Percentiles rank a stretch among this genome's conserved stretches.
Evolutionary conservation across 2,888 invertebrate species (phyloP).

Genomic region (Dorcus hopei): DNA sequence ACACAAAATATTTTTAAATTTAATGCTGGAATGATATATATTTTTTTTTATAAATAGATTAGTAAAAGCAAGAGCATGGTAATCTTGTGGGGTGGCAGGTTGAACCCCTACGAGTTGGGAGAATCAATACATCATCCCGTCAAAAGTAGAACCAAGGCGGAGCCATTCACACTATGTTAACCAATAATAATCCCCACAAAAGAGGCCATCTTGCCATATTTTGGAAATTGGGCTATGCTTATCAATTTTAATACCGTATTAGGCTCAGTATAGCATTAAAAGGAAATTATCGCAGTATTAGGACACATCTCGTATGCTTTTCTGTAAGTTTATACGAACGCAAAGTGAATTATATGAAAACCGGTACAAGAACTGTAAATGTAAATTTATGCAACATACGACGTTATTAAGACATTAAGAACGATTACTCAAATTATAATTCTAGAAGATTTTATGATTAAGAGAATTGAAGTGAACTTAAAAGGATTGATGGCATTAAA

Average conservation of each 20-base stretch:
- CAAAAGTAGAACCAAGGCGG: constrained; percentile 58
- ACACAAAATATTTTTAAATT: background rate
- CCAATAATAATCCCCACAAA: constrained; percentile 59
- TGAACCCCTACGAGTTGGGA: constrained; percentile 44
- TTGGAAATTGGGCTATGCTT: constrained; percentile 28
- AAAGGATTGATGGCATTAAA: background rate
- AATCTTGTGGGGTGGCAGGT: constrained; percentile 20
- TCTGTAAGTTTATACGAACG: background rate
- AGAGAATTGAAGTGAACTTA: constrained; percentile 3
- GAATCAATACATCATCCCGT: constrained; percentile 58
- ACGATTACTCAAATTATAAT: constrained; percentile 7
- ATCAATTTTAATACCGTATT: background rate
- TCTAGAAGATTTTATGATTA: background rate
- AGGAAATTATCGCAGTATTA: too few species aligned
- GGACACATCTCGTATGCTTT: background rate
- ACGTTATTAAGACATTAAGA: constrained; percentile 15
- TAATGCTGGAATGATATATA: background rate
- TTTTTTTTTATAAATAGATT: constrained; percentile 11
- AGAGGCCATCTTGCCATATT: constrained; percentile 57
- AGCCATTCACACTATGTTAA: constrained; percentile 56
- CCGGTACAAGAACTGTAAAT: background rate
- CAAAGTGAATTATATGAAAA: background rate
- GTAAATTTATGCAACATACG: constrained; percentile 5
- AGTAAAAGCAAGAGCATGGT: constrained; percentile 15
- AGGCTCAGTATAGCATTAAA: too few species aligned